Evolutionary conservation across 2,113 vertebrate species (phyloP).

Genomic region (Cryptotis parvus): DNA sequence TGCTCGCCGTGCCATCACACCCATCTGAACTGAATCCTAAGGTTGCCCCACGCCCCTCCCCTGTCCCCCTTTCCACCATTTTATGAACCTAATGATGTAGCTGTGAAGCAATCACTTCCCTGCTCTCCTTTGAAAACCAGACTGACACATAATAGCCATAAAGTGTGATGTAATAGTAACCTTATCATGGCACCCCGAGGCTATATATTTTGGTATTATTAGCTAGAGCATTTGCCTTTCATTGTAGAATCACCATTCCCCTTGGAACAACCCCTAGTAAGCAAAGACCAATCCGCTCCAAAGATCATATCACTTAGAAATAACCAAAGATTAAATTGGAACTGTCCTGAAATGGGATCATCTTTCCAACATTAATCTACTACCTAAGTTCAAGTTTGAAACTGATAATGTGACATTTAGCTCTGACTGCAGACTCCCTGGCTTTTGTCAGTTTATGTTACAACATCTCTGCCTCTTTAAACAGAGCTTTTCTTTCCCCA

Average conservation of each 20-base stretch:
- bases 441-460: conserved; percentile 65
- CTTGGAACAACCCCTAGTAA: neutral
- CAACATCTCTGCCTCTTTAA: conserved; percentile 76
- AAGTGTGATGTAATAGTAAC: neutral
- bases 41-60: neutral
- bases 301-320: conserved; percentile 60
- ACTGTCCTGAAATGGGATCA: conserved; percentile 61
- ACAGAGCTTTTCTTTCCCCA: conserved; percentile 52
- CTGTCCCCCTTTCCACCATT: rapidly evolving
- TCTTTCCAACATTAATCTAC: conserved; percentile 41
- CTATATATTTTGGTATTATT: neutral
- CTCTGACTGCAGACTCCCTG: conserved; percentile 55
- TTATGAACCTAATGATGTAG: neutral
- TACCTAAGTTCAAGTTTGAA: conserved; percentile 65
- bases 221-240: neutral
- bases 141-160: neutral
- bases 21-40: neutral
- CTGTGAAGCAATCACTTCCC: neutral
- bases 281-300: conserved; percentile 20
- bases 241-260: conserved; percentile 7
- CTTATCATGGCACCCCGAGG: neutral
- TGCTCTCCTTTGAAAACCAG: neutral
- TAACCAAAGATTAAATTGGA: conserved; percentile 61
- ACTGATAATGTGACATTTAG: conserved; percentile 68
- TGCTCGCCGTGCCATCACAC: neutral